Percentiles rank a stretch among this genome's conserved stretches.
These are phyloP conservation scores for Crematogaster levior DNA, from an alignment of 2,888 invertebrate genomes.

Conservation along the genomic window DNA sequence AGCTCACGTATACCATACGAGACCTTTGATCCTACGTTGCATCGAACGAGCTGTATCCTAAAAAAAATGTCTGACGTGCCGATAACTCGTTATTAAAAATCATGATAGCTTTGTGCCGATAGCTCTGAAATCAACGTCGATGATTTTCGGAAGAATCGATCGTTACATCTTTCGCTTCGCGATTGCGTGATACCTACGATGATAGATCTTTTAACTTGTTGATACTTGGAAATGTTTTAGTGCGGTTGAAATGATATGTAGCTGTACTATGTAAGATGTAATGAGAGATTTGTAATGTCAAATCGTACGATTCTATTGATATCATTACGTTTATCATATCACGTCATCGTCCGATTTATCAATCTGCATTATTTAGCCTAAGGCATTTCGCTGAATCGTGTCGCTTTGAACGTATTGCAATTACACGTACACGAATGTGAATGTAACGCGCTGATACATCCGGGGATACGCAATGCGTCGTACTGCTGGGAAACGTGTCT, in stretches of 20 bases:
- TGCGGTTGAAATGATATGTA: background rate
- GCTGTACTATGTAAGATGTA: background rate
- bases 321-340: background rate
- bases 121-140: background rate
- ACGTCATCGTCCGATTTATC: background rate
- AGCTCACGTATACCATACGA: background rate
- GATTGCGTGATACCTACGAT: background rate
- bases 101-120: background rate
- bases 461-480: slow-evolving; percentile 12
- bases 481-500: slow-evolving; percentile 29
- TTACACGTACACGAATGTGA: background rate
- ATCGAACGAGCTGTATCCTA: background rate
- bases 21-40: slow-evolving; percentile 9
- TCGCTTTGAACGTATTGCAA: background rate
- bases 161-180: background rate
- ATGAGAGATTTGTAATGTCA: background rate
- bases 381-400: background rate
- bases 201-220: background rate
- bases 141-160: background rate
- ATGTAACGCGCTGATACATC: slow-evolving; percentile 1
- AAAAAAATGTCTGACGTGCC: background rate
- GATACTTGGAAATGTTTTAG: background rate
- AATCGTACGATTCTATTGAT: background rate
- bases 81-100: background rate
- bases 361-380: background rate